Conservation (phyloP, 2,888 invertebrate genomes). For the Oscheius sp. region DNA sequence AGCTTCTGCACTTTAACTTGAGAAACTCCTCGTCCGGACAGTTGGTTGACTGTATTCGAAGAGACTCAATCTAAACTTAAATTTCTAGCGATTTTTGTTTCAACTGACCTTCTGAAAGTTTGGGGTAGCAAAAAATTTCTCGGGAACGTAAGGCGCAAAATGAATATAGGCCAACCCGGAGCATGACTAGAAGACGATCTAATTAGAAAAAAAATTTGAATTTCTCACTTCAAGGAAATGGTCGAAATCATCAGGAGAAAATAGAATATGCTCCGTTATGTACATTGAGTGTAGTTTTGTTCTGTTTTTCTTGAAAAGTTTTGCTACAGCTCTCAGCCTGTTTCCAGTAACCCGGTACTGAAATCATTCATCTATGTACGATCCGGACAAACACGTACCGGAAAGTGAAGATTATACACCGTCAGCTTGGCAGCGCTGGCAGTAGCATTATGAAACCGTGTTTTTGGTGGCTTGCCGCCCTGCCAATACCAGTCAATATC, state of each 20-base stretch:
- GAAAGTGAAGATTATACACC: background rate
- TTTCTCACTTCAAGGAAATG: background rate
- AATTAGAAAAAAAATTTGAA: background rate
- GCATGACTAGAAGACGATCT: background rate
- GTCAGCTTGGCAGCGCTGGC: background rate
- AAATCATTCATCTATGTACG: background rate
- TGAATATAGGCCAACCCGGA: background rate
- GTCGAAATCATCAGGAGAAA: constrained; percentile 16
- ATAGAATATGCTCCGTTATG: constrained; percentile 3
- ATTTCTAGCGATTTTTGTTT: background rate
- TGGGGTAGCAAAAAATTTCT: background rate
- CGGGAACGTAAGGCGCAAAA: background rate
- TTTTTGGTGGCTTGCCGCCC: background rate
- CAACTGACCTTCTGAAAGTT: no score
- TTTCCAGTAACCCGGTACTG: background rate
- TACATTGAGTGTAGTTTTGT: background rate
- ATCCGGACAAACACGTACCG: background rate
- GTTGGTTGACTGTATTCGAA: background rate
- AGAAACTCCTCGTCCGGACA: constrained; percentile 25
- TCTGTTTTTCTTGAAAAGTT: constrained; percentile 16
- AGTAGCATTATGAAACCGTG: no score
- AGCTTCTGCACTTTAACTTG: background rate
- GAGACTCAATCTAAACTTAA: background rate
- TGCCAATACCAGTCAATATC: background rate
- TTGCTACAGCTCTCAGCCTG: constrained; percentile 8